Evolutionary conservation across 2,113 vertebrate genomes (phyloP).

Genomic region (Menura novaehollandiae): DNA sequence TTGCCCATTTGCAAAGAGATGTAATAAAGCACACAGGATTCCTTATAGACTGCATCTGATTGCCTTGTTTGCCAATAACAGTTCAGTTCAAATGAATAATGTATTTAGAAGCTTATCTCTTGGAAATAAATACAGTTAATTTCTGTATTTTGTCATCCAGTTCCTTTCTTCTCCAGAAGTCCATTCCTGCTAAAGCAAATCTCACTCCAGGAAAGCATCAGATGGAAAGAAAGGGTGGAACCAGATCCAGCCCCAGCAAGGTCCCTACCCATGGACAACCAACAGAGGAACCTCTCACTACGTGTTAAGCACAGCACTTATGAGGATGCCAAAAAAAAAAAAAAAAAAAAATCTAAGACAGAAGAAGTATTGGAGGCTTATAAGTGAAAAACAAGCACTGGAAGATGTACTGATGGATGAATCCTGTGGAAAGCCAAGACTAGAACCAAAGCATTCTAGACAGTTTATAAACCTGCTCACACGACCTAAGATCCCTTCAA

Average conservation of each 20-base stretch:
- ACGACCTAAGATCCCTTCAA: background rate
- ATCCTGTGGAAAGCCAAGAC: background rate
- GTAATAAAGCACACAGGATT: background rate
- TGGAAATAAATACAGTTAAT: background rate
- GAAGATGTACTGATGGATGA: background rate
- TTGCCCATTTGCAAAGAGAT: background rate
- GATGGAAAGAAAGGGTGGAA: background rate
- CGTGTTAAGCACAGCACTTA: accelerated
- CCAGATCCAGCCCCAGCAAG: background rate
- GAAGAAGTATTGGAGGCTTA: background rate
- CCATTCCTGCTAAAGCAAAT: background rate
- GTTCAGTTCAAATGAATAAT: background rate
- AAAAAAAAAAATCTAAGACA: background rate
- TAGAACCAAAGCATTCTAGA: background rate
- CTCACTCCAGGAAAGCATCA: accelerated
- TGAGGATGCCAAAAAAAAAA: background rate
- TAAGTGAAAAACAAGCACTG: background rate
- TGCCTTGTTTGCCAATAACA: background rate
- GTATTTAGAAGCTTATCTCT: background rate
- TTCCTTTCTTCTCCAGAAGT: background rate
- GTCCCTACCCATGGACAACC: background rate
- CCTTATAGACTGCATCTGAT: too few relatives aligned
- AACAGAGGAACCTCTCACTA: background rate
- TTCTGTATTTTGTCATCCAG: background rate
- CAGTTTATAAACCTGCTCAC: background rate